These are phyloP conservation scores for Sesia bembeciformis DNA, from an alignment of 2,888 invertebrate genomes.

Conservation along the genomic window DNA sequence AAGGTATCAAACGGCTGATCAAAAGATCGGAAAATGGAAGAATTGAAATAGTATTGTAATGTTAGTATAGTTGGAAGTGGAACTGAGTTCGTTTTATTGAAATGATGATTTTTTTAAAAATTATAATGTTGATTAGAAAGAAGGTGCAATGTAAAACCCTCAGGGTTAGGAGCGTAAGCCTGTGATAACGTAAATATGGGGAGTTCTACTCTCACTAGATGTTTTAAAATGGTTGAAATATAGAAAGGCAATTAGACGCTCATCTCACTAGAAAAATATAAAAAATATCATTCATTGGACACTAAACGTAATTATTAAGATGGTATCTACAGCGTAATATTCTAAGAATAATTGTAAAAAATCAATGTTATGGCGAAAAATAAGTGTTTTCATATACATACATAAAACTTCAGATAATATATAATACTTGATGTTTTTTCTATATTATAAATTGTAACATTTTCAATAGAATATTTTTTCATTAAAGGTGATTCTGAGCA, in stretches of 20 bases:
- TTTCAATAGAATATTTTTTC: conserved; percentile 17
- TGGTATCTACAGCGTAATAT: conserved; percentile 35
- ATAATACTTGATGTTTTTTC: conserved; percentile 41
- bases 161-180: conserved; percentile 58
- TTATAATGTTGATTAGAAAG: conserved; percentile 13
- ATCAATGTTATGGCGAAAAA: conserved; percentile 25
- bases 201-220: background rate
- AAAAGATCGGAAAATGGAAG: conserved; percentile 12
- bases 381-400: conserved; percentile 58
- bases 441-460: conserved; percentile 34
- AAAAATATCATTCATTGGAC: conserved; percentile 7
- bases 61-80: conserved; percentile 21
- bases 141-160: conserved; percentile 62
- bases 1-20: conserved; percentile 29
- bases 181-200: conserved; percentile 55
- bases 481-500: background rate
- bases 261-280: conserved; percentile 15
- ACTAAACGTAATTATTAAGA: conserved; percentile 10
- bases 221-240: conserved; percentile 8
- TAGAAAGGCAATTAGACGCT: conserved; percentile 45
- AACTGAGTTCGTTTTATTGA: conserved; percentile 37
- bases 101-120: conserved; percentile 5
- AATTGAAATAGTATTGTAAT: conserved; percentile 17
- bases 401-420: conserved; percentile 18
- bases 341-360: conserved; percentile 22